Percentiles rank a stretch among this genome's conserved stretches.
These are phyloP conservation scores for Orchesella cincta DNA, from an alignment of 1,140 invertebrate genomes.

Conservation along the genomic window DNA sequence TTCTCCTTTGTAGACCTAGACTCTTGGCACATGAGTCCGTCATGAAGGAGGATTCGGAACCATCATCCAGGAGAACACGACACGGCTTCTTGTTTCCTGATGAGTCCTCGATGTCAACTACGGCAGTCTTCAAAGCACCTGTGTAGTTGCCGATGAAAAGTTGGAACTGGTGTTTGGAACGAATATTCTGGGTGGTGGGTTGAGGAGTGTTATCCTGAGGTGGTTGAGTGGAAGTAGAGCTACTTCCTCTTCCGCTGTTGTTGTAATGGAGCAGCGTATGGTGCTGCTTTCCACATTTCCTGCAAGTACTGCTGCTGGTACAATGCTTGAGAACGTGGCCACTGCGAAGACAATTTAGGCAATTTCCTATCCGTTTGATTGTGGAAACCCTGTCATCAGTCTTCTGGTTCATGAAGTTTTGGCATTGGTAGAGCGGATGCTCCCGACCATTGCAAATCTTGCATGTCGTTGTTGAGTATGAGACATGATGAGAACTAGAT, in stretches of 20 bases:
- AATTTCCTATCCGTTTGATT: background rate
- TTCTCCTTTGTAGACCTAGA: background rate
- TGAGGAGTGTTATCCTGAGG: no score
- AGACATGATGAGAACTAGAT: background rate
- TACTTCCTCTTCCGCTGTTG: background rate
- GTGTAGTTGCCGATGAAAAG: background rate
- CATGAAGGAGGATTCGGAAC: background rate
- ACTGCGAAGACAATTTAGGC: background rate
- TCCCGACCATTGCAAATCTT: background rate
- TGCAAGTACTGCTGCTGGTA: background rate
- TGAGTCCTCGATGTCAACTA: background rate
- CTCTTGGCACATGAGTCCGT: background rate
- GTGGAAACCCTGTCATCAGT: background rate
- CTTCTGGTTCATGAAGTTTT: background rate
- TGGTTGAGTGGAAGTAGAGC: no score
- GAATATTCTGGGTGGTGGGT: background rate
- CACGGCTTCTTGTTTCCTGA: background rate
- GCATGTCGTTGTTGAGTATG: background rate
- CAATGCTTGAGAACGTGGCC: background rate
- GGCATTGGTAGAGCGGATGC: background rate
- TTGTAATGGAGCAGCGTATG: background rate
- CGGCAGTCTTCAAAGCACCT: background rate
- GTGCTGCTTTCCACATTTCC: background rate
- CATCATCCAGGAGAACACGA: constrained; percentile 2
- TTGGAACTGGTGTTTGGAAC: background rate